Base-by-base conservation (phyloP, 2,113 vertebrate species). In the Suncus etruscus region DNA sequence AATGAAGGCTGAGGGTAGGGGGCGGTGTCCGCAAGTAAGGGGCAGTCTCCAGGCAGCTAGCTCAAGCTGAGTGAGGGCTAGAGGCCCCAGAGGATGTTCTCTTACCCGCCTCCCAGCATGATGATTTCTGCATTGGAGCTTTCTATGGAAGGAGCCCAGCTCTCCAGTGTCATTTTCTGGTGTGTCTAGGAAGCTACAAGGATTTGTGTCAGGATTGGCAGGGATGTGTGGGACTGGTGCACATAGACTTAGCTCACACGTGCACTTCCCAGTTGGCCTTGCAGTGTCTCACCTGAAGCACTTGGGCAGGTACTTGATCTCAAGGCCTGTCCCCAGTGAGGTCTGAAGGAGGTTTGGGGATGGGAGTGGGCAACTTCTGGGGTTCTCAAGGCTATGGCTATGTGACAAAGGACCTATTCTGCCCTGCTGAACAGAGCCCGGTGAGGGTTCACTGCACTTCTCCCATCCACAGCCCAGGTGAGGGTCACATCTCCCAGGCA, bases 201-300 rank as follows among this genome's bases (percentile, higher is more conserved):
- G 2, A 0, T 2, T 14, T 0, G 0, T 12, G 39, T 7, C 7
- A 12, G 45, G 32, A 27, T 1, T 27, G 25, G 8, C 0, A 70
- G 45, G 70, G 20, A 58, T 11, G 3, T 10, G 47, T 39, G 3
- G 15, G 45, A 16, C 32, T 74, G 51, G 73, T 15, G 29, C 14
- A 11, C 76, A 2, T 0, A 27, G 32, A 5, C 63, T 89, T 27
- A 82, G 89, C 32, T 39, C 73, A 39, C 10, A 18, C 65, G 39
- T 0, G 0, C 20, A 20, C 24, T 7, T 14, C 1, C 25, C 14
- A 0, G 0, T 61, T 83, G 75, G 73, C 12, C 86, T 68, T 39
- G 7, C 6, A 18, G 16, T 31, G 31, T n/a, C 29, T 82, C 50
- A 24, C 32, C 50, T 50, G 27, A 83, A 66, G 61, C 27, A 2